Evolutionary conservation across 2,797 vertebrate genomes (phyloP), one percentile per base, ranked within the genome.

Genomic region (Arctocebus calabarensis): DNA sequence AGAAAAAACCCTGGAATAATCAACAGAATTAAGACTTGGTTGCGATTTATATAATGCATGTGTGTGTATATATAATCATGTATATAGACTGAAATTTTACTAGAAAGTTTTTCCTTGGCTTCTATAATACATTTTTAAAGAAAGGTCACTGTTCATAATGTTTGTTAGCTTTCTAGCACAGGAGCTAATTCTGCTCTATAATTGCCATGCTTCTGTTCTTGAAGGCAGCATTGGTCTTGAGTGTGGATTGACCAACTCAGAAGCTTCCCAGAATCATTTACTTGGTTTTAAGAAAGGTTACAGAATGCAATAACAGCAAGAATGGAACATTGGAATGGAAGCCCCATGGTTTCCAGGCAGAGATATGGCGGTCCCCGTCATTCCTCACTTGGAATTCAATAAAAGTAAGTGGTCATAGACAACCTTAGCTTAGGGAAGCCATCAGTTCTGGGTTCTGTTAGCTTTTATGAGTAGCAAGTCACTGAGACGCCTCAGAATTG

Each of bases 71-170:
- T 1, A 6, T 12, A 27, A 16, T 13, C 6, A 14, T 8, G 48
- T 7, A 34, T 14, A 12, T 3, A 20, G 7, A 23, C 22, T 74
- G 62, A 74, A 27, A 59, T 16, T 82, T 91, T 75, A 43, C 9
- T 86, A 43, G 45, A 19, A 94, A 52, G 23, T 6, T 59, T 82
- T 96, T 68, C 34, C 61, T 57, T 94, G 59, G 25, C n/a, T 62
- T 84, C 34, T 70, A 13, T 70, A 32, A 40, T 12, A 48, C 45
- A 57, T 74, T 89, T 93, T 70, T 75, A 83, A 61, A 83, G 83
- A 84, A 62, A 87, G 57, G 13, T 25, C 10, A 45, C 34, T 61
- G 90, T 73, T 74, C 19, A n/a, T 59, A 70, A 45, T 83, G 25
- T n/a, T 52, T 57, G 64, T 34, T 70, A 86, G 43, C 29, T 3